A percentile compares a stretch with the other conserved stretches of the same genome.
These are phyloP conservation scores for Nephrotoma appendiculata DNA, from an alignment of 2,888 invertebrate genomes.

Conservation along the genomic window DNA sequence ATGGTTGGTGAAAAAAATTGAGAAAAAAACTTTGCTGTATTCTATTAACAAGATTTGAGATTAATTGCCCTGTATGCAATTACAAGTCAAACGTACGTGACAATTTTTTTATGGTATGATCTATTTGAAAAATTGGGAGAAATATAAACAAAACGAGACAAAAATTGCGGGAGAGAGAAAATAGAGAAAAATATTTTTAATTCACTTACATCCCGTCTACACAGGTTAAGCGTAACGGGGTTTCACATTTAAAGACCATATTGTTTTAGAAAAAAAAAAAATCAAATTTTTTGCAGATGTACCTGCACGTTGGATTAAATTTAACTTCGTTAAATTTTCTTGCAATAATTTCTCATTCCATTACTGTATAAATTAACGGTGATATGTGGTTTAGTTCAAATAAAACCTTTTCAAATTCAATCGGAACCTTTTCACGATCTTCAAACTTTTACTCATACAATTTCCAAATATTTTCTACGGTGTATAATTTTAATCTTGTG, in stretches of 20 bases:
- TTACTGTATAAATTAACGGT: background rate
- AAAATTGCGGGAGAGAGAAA: background rate
- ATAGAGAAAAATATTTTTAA: background rate
- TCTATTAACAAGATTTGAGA: background rate
- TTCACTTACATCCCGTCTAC: background rate
- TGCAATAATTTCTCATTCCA: background rate
- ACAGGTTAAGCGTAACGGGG: background rate
- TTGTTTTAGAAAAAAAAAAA: background rate
- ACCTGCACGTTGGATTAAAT: background rate
- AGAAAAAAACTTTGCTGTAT: background rate
- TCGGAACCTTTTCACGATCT: background rate
- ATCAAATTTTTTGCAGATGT: background rate
- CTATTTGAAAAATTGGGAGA: background rate
- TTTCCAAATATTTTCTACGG: background rate
- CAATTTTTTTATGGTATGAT: background rate
- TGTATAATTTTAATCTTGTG: too few relatives aligned
- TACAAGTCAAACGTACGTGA: background rate
- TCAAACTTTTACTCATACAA: background rate
- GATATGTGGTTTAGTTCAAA: background rate
- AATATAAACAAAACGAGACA: background rate
- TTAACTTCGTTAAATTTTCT: background rate
- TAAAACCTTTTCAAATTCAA: background rate
- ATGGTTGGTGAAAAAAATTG: background rate
- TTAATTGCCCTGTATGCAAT: background rate
- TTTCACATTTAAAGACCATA: background rate